Evolutionary conservation across 2,888 invertebrate genomes (phyloP).

Genomic region (Tenthredo distinguenda): DNA sequence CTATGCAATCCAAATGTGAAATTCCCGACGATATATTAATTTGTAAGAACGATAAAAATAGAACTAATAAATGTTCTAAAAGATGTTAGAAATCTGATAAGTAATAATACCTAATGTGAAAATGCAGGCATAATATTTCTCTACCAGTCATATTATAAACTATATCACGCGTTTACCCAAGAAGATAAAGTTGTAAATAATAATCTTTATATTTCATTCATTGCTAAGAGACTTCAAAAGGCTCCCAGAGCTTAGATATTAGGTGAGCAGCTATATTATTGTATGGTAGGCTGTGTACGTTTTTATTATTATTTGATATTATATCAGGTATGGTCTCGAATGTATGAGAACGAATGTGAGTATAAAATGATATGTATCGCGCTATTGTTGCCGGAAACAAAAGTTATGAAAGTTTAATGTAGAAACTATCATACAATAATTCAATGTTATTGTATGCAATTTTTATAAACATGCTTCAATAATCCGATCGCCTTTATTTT

Average conservation of each 20-base stretch:
- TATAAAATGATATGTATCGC: slow-evolving; percentile 25
- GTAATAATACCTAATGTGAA: slow-evolving; percentile 1
- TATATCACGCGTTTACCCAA: slow-evolving; percentile 34
- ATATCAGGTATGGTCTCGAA: slow-evolving; percentile 7
- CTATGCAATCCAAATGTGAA: slow-evolving; percentile 31
- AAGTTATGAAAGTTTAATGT: slow-evolving; percentile 50
- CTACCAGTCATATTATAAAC: slow-evolving; percentile 25
- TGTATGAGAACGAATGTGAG: slow-evolving; percentile 12
- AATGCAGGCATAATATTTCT: slow-evolving; percentile 42
- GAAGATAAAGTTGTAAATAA: slow-evolving; percentile 42
- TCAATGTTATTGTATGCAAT: slow-evolving; percentile 61
- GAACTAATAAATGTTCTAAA: not conserved
- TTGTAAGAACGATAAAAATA: slow-evolving; percentile 12
- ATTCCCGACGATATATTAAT: slow-evolving; percentile 4
- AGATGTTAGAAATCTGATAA: slow-evolving; percentile 14
- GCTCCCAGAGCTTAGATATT: slow-evolving; percentile 39
- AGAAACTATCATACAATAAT: slow-evolving; percentile 60
- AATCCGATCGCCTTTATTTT: slow-evolving; percentile 25
- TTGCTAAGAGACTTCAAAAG: slow-evolving; percentile 45
- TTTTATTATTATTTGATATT: slow-evolving; percentile 27
- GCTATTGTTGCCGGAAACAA: slow-evolving; percentile 21
- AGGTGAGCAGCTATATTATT: slow-evolving; percentile 41
- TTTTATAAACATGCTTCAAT: slow-evolving; percentile 63
- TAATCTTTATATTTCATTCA: slow-evolving; percentile 38
- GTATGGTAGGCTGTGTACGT: slow-evolving; percentile 48